Evolutionary conservation across 2,888 invertebrate species (phyloP), one percentile per base, ranked within the genome.

Genomic region (Drosophila robusta): DNA sequence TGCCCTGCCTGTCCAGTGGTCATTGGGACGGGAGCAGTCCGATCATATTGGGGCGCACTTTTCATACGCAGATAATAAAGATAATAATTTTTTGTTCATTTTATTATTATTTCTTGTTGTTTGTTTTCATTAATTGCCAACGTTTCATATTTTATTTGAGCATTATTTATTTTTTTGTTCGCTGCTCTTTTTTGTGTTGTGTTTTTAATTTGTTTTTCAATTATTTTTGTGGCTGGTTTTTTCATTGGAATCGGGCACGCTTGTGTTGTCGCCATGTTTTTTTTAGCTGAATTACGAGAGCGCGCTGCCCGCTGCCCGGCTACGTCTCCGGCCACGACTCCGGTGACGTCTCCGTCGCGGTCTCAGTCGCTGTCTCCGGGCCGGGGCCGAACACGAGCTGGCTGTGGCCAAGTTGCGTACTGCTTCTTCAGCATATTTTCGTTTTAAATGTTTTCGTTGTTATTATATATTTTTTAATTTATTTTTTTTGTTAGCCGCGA

Each of bases 251-350:
- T 72, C 77, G 70, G 70, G 78, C 78, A 74, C 84, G 87, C 87
- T 89, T 80, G 87, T 87, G 87, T 87, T 87, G 87, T 87, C 84
- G 89, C 89, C 87, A 89, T 84, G 87, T 70, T 87, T 81, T 87
- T 81, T 74, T 78, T 78, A 66, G 71, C 77, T 75, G 74, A 76
- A 66, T 68, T 75, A 75, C 65, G 63, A 70, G 52, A 52, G 4
- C 34, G 41, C 44, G 18, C 47, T 69, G 60, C 72, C 61, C n/a
- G n/a, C n/a, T n/a, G 12, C 64, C 18, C 44, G 29, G 12, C 49
- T 36, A 6, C 50, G 45, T 22, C 24, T 56, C 38, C 16, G 32
- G 18, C 18, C 2, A 1, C 18, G 18, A 1, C 18, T 18, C 18
- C 44, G 29, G 11, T 44, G 29, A 4, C 50, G 45, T 22, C 24